Evolutionary conservation across 2,797 vertebrate genomes (phyloP).

Genomic region (Gobionotothen gibberifrons): DNA sequence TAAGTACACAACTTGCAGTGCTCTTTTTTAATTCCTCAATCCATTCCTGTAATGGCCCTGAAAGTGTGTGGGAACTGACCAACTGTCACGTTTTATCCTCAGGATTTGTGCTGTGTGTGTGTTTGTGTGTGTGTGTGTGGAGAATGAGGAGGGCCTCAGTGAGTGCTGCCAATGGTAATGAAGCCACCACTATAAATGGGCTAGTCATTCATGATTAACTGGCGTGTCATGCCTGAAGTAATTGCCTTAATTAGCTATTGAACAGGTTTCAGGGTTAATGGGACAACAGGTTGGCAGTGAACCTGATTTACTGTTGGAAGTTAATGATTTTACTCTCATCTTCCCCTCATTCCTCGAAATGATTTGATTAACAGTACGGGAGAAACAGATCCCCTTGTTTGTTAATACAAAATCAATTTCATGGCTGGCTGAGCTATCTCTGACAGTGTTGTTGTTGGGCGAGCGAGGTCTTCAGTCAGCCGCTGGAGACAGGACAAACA

Average conservation of each 20-base stretch:
- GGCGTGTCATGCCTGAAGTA: constrained; percentile 88
- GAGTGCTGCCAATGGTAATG: constrained; percentile 80
- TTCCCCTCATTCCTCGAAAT: constrained; percentile 92
- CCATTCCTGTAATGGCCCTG: constrained; percentile 46
- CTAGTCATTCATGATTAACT: constrained; percentile 88
- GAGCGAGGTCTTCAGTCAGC: constrained; percentile 77
- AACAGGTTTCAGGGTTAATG: constrained; percentile 94
- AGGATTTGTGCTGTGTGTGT: constrained; percentile 34
- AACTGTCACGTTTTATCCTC: constrained; percentile 46
- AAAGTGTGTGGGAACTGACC: constrained; percentile 45
- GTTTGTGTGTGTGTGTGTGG: constrained; percentile 12
- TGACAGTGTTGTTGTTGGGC: constrained; percentile 81
- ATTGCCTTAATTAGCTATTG: constrained; percentile 97
- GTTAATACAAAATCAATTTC: constrained; percentile 99
- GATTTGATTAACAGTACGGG: constrained; percentile 95
- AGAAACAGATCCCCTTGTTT: constrained; percentile 93
- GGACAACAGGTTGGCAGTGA: constrained; percentile 90
- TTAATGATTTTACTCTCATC: constrained; percentile 97
- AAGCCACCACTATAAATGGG: constrained; percentile 84
- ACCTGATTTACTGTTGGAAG: constrained; percentile 92
- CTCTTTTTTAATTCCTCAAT: constrained; percentile 29
- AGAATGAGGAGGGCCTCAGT: constrained; percentile 28
- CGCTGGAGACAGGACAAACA: constrained; percentile 70
- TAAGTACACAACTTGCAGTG: constrained; percentile 25
- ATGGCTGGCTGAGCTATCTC: constrained; percentile 92